Evolutionary conservation across 2,888 invertebrate genomes (phyloP), one percentile per base, ranked within the genome.

Genomic region (Polydrusus cervinus): DNA sequence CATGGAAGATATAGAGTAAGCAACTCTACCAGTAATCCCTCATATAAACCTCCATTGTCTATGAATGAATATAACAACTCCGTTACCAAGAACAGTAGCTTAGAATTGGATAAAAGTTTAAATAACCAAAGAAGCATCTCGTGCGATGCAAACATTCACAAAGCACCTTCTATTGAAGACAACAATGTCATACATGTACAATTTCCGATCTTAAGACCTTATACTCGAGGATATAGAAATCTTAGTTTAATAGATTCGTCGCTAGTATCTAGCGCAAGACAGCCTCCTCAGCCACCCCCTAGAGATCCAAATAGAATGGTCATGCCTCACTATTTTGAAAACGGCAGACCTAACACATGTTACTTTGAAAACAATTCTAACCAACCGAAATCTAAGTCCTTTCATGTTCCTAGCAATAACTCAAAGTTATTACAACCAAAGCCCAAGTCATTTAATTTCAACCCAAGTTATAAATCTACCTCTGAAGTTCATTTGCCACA

Each of bases 211-310:
- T 80, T 82, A 25, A 83, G 82, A 79, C 84, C 84, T 20, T 81
- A 81, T 66, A 51, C 73, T 1, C 77, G 80, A 60, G 78, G 78
- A n/a, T 81, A 79, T 64, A 80, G 85, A 72, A 85, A 85, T 79
- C 78, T 83, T 25, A 84, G 83, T 77, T 77, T 85, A 30, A 81
- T 84, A 11, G 86, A 86, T 60, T 55, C 80, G n/a, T 71, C 79
- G 38, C 79, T 80, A 60, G 65, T 82, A 6, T 80, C 77, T 61
- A 78, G 75, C 51, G 75, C 75, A 49, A 82, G 81, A 43, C 77
- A 77, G 43, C 83, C 90, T 45, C 94, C 95, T 6, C 95, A 95
- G 0, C 92, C 93, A 3, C 95, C 95, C 34, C 94, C 95, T n/a
- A 88, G 93, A 80, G 94, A 93, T 86, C 94, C 93, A 81, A 89